These are phyloP conservation scores for Parazoanthus darwini DNA, from an alignment of 92 coral and sea anemone species.

Conservation along the genomic window DNA sequence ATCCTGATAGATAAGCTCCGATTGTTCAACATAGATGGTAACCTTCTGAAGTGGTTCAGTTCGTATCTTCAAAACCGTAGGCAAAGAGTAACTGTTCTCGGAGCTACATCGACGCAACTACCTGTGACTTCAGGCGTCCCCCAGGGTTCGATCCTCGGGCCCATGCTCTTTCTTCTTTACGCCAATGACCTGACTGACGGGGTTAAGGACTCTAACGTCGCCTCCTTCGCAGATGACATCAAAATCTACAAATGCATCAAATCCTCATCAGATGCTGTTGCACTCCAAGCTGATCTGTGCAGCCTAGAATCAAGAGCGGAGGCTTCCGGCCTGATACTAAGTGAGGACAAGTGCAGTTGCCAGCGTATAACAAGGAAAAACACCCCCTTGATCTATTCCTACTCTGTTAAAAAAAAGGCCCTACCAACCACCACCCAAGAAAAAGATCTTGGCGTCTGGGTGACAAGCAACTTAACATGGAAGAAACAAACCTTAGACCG, in stretches of 20 bases:
- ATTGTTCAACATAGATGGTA: neutral
- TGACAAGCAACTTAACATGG: no score
- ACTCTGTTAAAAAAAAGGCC: neutral
- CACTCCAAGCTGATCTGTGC: neutral
- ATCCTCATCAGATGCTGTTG: neutral
- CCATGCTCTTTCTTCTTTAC: no score
- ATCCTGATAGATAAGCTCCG: neutral
- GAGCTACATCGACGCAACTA: neutral
- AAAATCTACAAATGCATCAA: neutral
- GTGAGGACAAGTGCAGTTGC: constrained; percentile 8
- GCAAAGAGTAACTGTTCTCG: neutral
- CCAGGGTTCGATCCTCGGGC: no score
- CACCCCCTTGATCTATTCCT: neutral
- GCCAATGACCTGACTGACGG: neutral
- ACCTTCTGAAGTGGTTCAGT: constrained; percentile 13
- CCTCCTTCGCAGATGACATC: constrained; percentile 19
- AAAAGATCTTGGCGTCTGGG: neutral
- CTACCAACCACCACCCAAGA: neutral
- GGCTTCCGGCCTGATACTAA: constrained; percentile 13
- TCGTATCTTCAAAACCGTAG: neutral
- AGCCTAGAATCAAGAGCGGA: neutral
- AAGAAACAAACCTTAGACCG: no score
- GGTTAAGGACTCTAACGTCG: neutral
- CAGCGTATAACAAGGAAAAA: constrained; percentile 1
- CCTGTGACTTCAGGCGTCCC: neutral